Conservation (phyloP, 2,888 invertebrate species). For the Therioaphis trifolii region DNA sequence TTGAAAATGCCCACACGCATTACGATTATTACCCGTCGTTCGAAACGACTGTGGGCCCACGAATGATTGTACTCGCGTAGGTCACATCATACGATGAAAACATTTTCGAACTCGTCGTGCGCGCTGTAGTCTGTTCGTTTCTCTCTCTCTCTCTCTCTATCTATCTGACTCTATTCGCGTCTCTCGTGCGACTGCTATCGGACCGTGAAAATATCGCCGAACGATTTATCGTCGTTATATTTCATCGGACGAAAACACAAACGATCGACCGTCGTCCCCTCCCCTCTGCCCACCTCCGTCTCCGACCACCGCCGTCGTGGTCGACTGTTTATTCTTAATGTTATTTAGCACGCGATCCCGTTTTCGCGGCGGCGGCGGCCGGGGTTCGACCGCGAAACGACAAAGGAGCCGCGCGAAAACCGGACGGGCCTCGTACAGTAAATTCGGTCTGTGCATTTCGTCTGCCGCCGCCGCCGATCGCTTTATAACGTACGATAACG, state of each 20-base stretch:
- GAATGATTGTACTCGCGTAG: not conserved
- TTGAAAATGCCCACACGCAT: too few species aligned
- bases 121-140: not conserved
- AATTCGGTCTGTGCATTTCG: not conserved
- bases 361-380: not conserved
- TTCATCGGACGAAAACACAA: not conserved
- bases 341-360: conserved; percentile 11
- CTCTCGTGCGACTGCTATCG: too few species aligned
- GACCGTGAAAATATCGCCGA: not conserved
- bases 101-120: not conserved
- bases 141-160: not conserved
- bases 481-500: too few species aligned
- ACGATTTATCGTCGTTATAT: conserved; percentile 2
- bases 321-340: conserved; percentile 1
- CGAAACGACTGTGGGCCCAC: too few species aligned
- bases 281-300: too few species aligned
- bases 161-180: not conserved
- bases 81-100: not conserved
- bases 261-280: not conserved
- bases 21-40: too few species aligned
- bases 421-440: conserved; percentile 8
- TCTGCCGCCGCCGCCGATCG: too few species aligned
- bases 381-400: conserved; percentile 3
- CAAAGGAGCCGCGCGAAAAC: conserved; percentile 39
- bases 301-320: too few species aligned